Evolutionary conservation across 2,113 vertebrate species (phyloP), one percentile per base, ranked within the genome.

Genomic region (Gambusia holbrooki): DNA sequence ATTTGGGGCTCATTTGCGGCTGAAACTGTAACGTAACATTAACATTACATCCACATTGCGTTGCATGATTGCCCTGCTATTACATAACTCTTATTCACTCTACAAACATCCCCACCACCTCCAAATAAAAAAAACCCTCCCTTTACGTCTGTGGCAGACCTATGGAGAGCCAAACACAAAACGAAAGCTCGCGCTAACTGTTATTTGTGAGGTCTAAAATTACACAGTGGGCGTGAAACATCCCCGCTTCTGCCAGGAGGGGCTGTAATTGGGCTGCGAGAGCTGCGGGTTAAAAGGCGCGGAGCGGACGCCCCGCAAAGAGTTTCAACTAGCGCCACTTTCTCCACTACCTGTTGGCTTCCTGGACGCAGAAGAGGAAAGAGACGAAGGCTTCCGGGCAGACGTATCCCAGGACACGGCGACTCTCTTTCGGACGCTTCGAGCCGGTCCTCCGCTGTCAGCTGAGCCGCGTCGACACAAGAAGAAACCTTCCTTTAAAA

Each of bases 201-300:
- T 79, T 81, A 85, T 89, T 79, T 89, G 80, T 89, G 83, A 33
- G 25, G 48, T 45, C 25, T 73, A 45, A 86, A 90, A 87, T 91
- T 84, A 89, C 77, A 87, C 66, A 33, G 25, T 76, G 54, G 5
- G 17, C 25, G 65, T 71, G 30, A 58, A 79, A 77, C 11, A 54
- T 66, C 15, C 62, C 27, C 51, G 29, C 62, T 40, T 69, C 64
- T 19, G 74, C 37, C 48, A 54, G 76, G 54, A 48, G 71, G 80
- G 62, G 78, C 37, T 71, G 71, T 42, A 65, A 12, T 77, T 58
- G 73, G 62, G 80, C 37, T 69, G 71, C 35, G 60, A 9, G 79
- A 58, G 73, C 76, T 65, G 58, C 74, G 70, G 89, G 68, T 84
- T 85, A 69, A 78, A 85, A 76, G 76, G 77, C 76, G 77, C 80